phyloP scores from a whole-genome alignment of 1,140 invertebrate genomes.

The Drosophila tristis region DNA sequence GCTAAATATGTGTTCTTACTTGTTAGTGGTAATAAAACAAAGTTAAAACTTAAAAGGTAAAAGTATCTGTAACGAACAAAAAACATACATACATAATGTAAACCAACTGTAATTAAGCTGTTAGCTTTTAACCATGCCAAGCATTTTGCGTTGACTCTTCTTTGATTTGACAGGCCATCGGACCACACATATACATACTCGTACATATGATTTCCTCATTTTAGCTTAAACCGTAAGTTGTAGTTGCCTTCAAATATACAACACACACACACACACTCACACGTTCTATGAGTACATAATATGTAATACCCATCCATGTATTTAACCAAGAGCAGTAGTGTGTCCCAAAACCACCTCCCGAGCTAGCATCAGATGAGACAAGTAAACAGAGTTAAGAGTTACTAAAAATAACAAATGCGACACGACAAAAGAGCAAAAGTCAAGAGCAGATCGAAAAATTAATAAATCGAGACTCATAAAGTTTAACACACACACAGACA shows the following conservation, averaged over 20 bases:
- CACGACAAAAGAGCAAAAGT: constrained; percentile 55
- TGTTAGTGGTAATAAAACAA: constrained; percentile 80
- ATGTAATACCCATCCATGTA: constrained; percentile 43
- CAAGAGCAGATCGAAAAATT: constrained; percentile 49
- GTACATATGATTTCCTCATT: constrained; percentile 18
- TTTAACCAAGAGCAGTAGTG: constrained; percentile 7
- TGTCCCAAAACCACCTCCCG: constrained; percentile 7
- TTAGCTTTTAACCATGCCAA: constrained; percentile 80
- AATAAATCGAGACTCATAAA: constrained; percentile 60
- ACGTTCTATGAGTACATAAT: background rate
- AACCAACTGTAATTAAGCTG: constrained; percentile 55
- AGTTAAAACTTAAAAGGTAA: constrained; percentile 60
- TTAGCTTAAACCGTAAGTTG: constrained; percentile 41
- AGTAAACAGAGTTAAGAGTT: constrained; percentile 49
- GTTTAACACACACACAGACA: constrained; percentile 28
- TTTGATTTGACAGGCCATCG: constrained; percentile 20
- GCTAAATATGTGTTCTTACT: constrained; percentile 84
- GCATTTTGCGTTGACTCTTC: constrained; percentile 65
- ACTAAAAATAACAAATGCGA: constrained; percentile 45
- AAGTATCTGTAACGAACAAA: constrained; percentile 39
- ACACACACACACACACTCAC: constrained; percentile 17
- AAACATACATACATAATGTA: constrained; percentile 23
- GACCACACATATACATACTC: no score
- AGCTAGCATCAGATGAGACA: constrained; percentile 19
- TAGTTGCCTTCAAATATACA: constrained; percentile 29